Evolutionary conservation across 2,888 invertebrate species (phyloP).

Genomic region (Oegoconia quadripuncta): DNA sequence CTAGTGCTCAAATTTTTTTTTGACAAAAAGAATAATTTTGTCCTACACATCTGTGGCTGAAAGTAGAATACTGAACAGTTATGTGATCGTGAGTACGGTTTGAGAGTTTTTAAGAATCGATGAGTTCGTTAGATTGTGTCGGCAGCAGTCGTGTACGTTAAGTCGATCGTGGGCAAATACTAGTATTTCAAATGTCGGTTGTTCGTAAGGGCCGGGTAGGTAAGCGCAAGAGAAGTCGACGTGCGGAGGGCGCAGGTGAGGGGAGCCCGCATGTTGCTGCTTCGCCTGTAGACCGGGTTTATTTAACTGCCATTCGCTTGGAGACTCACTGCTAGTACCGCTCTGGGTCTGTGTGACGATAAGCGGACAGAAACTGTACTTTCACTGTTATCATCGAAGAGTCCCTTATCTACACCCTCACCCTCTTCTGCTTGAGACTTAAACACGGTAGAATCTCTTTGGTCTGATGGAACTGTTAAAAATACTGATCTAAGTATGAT

Average conservation of each 20-base stretch:
- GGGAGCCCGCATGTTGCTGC: slow-evolving; percentile 47
- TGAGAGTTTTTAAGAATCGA: slow-evolving; percentile 43
- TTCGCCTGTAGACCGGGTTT: slow-evolving; percentile 40
- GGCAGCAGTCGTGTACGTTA: slow-evolving; percentile 17
- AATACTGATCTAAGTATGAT: no score
- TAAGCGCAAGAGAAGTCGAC: slow-evolving; percentile 58
- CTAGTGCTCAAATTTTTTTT: no score
- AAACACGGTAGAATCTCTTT: no score
- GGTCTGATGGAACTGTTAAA: no score
- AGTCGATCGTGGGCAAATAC: slow-evolving; percentile 7
- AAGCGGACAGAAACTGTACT: no score
- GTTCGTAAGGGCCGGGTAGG: slow-evolving; percentile 62
- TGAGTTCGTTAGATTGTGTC: slow-evolving; percentile 33
- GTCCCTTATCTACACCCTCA: no score
- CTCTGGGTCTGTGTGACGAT: slow-evolving; percentile 10
- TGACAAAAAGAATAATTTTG: slow-evolving; percentile 3
- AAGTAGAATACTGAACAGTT: no score
- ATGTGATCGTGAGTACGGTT: slow-evolving; percentile 55
- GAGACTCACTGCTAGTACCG: slow-evolving; percentile 36
- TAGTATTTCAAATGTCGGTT: slow-evolving; percentile 66
- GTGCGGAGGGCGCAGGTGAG: slow-evolving; percentile 67
- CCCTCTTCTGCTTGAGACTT: no score
- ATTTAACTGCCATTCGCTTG: slow-evolving; percentile 56
- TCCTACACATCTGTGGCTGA: slow-evolving; percentile 5
- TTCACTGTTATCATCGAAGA: no score